Evolutionary conservation across 2,888 invertebrate genomes (phyloP).

Genomic region (Monochamus alternatus): DNA sequence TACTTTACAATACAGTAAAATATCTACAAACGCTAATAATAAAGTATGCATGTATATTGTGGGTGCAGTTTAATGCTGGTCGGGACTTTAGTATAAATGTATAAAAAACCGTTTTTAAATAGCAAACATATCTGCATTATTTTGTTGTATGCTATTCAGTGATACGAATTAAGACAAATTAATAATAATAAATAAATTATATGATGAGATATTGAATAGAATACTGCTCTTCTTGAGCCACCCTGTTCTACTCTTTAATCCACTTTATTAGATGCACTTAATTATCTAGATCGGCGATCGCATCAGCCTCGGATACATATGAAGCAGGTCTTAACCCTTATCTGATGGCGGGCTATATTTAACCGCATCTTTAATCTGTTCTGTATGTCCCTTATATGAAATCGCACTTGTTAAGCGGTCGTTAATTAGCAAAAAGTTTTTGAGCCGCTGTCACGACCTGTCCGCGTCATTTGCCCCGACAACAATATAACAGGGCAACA

Average conservation of each 20-base stretch:
- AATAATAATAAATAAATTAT: no score
- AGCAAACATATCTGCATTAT: no score
- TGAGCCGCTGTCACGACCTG: constrained; percentile 12
- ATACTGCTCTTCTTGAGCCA: no score
- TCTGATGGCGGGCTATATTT: constrained; percentile 3
- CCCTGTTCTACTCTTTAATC: background rate
- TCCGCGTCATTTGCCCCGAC: background rate
- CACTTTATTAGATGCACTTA: background rate
- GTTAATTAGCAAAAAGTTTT: constrained; percentile 12
- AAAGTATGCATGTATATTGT: no score
- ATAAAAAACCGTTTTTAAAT: no score
- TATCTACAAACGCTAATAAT: no score
- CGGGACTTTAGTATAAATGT: no score
- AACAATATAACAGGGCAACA: constrained; percentile 5
- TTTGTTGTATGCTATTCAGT: no score
- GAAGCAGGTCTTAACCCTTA: constrained; percentile 10
- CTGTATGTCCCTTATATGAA: constrained; percentile 1
- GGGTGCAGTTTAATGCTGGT: no score
- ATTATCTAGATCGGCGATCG: background rate
- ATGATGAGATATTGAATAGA: no score
- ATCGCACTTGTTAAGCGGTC: background rate
- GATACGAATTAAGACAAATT: no score
- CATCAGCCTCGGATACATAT: background rate
- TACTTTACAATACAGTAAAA: no score
- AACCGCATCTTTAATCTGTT: constrained; percentile 5